A percentile compares a stretch with the other conserved stretches of the same genome.
Evolutionary conservation across 1,140 invertebrate genomes (phyloP).

Genomic region (Mesaphorura yosii): DNA sequence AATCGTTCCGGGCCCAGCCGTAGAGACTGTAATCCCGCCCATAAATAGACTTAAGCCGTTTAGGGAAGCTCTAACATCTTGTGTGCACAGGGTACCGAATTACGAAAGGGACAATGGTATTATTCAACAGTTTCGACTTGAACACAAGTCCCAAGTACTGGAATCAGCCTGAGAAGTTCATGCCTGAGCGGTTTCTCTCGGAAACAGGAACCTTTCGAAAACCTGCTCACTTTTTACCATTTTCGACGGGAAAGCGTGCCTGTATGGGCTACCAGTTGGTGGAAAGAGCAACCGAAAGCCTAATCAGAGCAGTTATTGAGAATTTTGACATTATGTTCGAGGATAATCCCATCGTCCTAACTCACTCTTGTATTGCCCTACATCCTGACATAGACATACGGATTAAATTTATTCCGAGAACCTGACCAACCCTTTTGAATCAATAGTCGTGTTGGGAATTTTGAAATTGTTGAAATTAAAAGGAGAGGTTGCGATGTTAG

Average conservation of each 20-base stretch:
- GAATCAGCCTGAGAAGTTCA: constrained; percentile 57
- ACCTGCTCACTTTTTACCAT: constrained; percentile 65
- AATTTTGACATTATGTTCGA: constrained; percentile 14
- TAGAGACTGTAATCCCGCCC: too few relatives aligned
- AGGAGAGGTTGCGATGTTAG: too few relatives aligned
- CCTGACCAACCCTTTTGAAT: too few relatives aligned
- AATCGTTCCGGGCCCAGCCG: too few relatives aligned
- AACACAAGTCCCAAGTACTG: constrained; percentile 64
- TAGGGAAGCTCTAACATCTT: too few relatives aligned
- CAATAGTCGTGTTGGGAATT: too few relatives aligned
- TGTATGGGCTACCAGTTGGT: constrained; percentile 82
- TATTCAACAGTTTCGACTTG: constrained; percentile 80
- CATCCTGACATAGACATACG: constrained; percentile 18
- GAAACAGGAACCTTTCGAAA: constrained; percentile 32
- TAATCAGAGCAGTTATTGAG: constrained; percentile 13
- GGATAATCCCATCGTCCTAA: constrained; percentile 9
- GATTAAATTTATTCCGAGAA: constrained; percentile 18
- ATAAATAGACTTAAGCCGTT: too few relatives aligned
- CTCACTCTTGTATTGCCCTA: constrained; percentile 26
- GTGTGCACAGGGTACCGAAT: constrained; percentile 58
- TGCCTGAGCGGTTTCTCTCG: constrained; percentile 57
- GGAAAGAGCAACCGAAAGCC: constrained; percentile 21
- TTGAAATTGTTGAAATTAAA: too few relatives aligned
- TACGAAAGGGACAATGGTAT: constrained; percentile 67
- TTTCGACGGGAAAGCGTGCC: constrained; percentile 70